Percentiles rank a stretch among this genome's conserved stretches.
These are phyloP conservation scores for Psettodes erumei DNA, from an alignment of 2,113 vertebrate genomes.

Conservation along the genomic window DNA sequence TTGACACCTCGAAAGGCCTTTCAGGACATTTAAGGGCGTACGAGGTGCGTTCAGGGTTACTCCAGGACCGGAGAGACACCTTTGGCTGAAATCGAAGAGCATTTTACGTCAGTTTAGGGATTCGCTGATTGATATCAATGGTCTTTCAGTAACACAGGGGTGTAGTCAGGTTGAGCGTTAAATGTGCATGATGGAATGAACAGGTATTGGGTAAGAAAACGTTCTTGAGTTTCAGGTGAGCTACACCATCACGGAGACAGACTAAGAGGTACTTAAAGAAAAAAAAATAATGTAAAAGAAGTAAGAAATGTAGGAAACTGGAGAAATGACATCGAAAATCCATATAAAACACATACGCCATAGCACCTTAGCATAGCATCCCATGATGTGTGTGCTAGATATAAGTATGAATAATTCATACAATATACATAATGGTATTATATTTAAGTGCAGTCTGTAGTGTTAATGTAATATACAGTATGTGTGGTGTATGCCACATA, in stretches of 20 bases:
- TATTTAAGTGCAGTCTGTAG: neutral
- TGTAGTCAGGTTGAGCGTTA: neutral
- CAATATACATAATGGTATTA: neutral
- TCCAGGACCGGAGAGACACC: neutral
- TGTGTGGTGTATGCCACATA: neutral
- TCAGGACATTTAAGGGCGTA: neutral
- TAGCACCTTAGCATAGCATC: too few species aligned
- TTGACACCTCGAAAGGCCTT: neutral
- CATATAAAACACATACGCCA: neutral
- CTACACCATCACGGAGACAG: neutral
- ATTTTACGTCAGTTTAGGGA: neutral
- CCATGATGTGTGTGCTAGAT: neutral
- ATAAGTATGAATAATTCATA: neutral
- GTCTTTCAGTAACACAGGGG: neutral
- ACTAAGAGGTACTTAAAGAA: neutral
- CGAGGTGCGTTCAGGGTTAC: slow-evolving; percentile 19
- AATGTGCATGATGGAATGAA: slow-evolving; percentile 3
- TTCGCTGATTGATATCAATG: neutral
- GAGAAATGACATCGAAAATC: neutral
- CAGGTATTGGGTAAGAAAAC: neutral
- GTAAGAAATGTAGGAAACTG: neutral
- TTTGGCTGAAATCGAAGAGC: neutral
- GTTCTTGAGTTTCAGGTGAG: neutral
- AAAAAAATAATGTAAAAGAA: neutral
- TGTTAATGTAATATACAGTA: neutral